Evolutionary conservation across 2,888 invertebrate genomes (phyloP).

Genomic region (Polyommatus iphigenia): DNA sequence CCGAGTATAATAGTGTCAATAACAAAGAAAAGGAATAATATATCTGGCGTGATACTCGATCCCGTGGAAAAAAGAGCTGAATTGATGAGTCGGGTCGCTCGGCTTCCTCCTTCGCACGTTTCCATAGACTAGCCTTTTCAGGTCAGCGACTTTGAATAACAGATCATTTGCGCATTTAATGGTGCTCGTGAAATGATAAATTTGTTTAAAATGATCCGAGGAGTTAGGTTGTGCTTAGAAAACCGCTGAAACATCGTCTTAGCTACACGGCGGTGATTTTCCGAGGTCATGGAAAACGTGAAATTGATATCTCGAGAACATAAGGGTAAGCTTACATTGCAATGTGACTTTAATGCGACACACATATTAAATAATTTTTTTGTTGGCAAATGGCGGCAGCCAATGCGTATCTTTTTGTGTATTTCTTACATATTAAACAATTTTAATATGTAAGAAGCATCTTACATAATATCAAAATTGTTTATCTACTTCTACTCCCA

Average conservation of each 20-base stretch:
- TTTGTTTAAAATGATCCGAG: constrained; percentile 8
- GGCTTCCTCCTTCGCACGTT: constrained; percentile 38
- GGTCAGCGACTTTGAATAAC: constrained; percentile 26
- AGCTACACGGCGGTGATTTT: neutral
- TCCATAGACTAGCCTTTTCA: constrained; percentile 37
- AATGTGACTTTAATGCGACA: too few species aligned
- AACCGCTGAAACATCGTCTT: neutral
- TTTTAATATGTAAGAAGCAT: too few species aligned
- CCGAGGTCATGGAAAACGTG: neutral
- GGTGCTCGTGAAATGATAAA: constrained; percentile 17
- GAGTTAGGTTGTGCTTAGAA: neutral
- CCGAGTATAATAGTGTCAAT: neutral
- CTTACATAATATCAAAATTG: too few species aligned
- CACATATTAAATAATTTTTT: too few species aligned
- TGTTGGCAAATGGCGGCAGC: too few species aligned
- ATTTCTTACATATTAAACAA: too few species aligned
- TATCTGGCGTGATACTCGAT: constrained; percentile 46
- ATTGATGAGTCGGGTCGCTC: constrained; percentile 46
- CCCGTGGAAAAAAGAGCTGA: constrained; percentile 53
- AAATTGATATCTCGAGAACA: neutral
- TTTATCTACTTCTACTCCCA: too few species aligned
- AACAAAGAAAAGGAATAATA: neutral
- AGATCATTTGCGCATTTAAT: constrained; percentile 26
- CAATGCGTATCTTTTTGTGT: too few species aligned
- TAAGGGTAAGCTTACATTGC: too few species aligned